Evolutionary conservation across 2,888 invertebrate species (phyloP).

Genomic region (Cryptocephalus primarius): DNA sequence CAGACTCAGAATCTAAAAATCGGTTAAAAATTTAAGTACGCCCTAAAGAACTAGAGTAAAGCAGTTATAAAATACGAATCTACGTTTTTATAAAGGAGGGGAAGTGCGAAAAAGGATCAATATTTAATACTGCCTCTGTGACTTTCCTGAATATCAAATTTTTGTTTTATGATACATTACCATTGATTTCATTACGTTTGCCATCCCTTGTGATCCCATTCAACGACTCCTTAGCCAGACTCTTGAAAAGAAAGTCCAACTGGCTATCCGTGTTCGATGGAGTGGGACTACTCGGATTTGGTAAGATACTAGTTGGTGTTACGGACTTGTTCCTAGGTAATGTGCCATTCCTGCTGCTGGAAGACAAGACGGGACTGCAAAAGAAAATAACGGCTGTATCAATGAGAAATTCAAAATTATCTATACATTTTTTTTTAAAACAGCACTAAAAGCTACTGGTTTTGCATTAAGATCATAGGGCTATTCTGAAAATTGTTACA

Average conservation of each 20-base stretch:
- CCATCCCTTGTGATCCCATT: constrained; percentile 40
- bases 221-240: constrained; percentile 58
- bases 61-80: no score
- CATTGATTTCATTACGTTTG: constrained; percentile 45
- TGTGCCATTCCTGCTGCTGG: constrained; percentile 34
- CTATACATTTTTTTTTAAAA: no score
- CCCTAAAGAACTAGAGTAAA: no score
- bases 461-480: no score
- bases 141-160: background rate
- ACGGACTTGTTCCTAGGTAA: constrained; percentile 27
- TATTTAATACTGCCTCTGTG: background rate
- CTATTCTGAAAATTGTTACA: no score
- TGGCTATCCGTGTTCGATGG: constrained; percentile 37
- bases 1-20: constrained; percentile 20
- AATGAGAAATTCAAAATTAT: background rate
- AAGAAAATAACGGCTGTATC: constrained; percentile 8
- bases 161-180: constrained; percentile 16
- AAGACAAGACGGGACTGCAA: constrained; percentile 37
- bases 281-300: constrained; percentile 24
- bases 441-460: no score
- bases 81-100: no score
- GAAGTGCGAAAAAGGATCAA: no score
- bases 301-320: constrained; percentile 11
- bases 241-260: constrained; percentile 68
- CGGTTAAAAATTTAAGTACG: constrained; percentile 2